phyloP scores from a whole-genome alignment of 2,888 invertebrate species.

The Agrotis puta region DNA sequence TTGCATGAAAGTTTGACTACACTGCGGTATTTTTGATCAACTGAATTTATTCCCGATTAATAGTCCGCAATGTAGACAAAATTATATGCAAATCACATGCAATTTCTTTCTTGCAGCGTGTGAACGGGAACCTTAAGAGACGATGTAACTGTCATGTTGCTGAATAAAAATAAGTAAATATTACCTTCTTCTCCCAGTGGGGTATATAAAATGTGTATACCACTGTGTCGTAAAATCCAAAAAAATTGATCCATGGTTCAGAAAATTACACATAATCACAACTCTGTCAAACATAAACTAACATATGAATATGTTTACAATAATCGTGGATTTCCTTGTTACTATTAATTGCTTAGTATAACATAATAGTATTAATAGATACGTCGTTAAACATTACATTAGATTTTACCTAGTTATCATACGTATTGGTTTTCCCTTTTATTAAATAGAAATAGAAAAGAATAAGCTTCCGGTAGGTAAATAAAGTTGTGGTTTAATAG shows the following conservation, averaged over 20 bases:
- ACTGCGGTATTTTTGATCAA: no score
- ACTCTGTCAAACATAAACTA: slow-evolving; percentile 26
- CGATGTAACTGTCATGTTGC: not conserved
- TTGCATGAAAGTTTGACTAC: no score
- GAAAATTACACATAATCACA: slow-evolving; percentile 25
- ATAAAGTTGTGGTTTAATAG: not conserved
- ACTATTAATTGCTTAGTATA: slow-evolving; percentile 13
- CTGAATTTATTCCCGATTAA: no score
- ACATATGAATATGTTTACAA: slow-evolving; percentile 14
- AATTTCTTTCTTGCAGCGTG: no score
- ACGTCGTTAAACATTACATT: slow-evolving; percentile 8
- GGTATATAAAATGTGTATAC: slow-evolving; percentile 29
- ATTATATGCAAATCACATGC: no score
- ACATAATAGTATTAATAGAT: slow-evolving; percentile 24
- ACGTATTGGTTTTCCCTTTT: slow-evolving; percentile 14
- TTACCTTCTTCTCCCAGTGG: slow-evolving; percentile 46
- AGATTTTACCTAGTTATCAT: slow-evolving; percentile 32
- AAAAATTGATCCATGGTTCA: slow-evolving; percentile 30
- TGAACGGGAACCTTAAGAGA: not conserved
- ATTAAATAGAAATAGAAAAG: no score
- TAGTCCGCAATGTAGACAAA: no score
- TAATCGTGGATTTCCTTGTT: slow-evolving; percentile 38
- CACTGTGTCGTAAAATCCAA: slow-evolving; percentile 46
- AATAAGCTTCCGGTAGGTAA: slow-evolving; percentile 23
- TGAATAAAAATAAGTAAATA: not conserved